A percentile compares a stretch with the other conserved stretches of the same genome.
phyloP scores from a whole-genome alignment of 2,113 vertebrate species.

The Albula goreensis region DNA sequence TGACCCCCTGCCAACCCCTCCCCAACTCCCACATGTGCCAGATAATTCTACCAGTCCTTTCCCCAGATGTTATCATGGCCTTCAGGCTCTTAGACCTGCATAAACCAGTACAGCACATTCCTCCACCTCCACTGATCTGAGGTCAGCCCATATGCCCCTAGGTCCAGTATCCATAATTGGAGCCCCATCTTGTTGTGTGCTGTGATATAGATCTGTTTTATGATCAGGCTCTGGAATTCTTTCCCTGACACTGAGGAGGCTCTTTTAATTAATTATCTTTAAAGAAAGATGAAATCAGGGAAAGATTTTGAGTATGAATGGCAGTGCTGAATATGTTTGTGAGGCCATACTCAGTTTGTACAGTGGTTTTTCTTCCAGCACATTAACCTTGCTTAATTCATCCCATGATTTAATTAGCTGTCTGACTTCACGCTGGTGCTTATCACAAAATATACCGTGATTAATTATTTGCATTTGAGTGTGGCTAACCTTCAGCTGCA shows the following conservation, averaged over 20 bases:
- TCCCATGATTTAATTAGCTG: too few relatives aligned
- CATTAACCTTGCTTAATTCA: not conserved
- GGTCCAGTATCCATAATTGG: not conserved
- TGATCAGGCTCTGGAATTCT: not conserved
- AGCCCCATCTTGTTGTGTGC: not conserved
- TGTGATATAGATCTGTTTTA: not conserved
- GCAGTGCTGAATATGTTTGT: too few relatives aligned
- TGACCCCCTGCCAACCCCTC: not conserved
- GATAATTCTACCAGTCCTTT: not conserved
- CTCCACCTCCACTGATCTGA: not conserved
- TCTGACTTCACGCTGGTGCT: too few relatives aligned
- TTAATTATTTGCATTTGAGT: not conserved
- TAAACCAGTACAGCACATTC: not conserved
- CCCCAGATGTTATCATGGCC: not conserved
- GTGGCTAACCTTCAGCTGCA: not conserved
- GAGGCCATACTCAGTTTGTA: too few relatives aligned
- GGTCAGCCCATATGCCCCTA: not conserved
- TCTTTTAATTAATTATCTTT: too few relatives aligned
- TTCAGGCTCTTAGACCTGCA: not conserved
- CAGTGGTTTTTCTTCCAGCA: not conserved
- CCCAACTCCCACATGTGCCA: too few relatives aligned
- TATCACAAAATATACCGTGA: too few relatives aligned
- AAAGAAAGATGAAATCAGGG: too few relatives aligned
- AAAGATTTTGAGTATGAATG: too few relatives aligned
- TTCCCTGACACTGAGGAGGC: not conserved